These are phyloP conservation scores for Dryoscopus gambensis DNA, from an alignment of 2,113 vertebrate species.

Conservation along the genomic window DNA sequence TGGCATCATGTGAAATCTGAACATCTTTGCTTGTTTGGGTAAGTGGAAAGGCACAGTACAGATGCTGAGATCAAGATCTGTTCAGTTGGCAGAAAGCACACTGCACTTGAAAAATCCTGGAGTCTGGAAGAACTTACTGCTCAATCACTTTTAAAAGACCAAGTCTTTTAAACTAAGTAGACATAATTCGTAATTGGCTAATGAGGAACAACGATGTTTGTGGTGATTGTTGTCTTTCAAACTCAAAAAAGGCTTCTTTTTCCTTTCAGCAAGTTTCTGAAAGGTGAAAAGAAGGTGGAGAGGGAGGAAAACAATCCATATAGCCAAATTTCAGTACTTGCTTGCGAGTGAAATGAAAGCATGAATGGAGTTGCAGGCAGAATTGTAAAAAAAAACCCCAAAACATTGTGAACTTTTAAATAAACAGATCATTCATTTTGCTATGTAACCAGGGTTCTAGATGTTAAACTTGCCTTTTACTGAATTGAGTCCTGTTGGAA, in stretches of 20 bases:
- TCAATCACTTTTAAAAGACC: neutral
- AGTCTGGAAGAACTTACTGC: neutral
- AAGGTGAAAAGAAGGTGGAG: neutral
- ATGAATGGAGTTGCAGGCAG: neutral
- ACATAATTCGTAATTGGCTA: conserved; percentile 3
- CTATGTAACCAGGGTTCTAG: neutral
- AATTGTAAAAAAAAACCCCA: neutral
- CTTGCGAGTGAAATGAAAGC: neutral
- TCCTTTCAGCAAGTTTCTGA: neutral
- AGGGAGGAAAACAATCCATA: neutral
- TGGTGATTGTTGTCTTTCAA: neutral
- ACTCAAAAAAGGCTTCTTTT: neutral
- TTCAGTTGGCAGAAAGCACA: neutral
- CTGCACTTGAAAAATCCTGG: neutral
- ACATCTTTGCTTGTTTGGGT: neutral
- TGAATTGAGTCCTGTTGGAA: neutral
- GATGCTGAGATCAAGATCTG: neutral
- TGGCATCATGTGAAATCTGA: neutral
- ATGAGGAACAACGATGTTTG: neutral
- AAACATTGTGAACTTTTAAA: neutral
- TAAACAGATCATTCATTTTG: neutral
- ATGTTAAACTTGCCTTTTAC: neutral
- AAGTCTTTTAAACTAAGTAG: conserved; percentile 36
- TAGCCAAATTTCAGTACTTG: neutral
- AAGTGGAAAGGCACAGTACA: neutral